Base-by-base conservation (phyloP, 2,888 invertebrate genomes). In the Thymelicus acteon region DNA sequence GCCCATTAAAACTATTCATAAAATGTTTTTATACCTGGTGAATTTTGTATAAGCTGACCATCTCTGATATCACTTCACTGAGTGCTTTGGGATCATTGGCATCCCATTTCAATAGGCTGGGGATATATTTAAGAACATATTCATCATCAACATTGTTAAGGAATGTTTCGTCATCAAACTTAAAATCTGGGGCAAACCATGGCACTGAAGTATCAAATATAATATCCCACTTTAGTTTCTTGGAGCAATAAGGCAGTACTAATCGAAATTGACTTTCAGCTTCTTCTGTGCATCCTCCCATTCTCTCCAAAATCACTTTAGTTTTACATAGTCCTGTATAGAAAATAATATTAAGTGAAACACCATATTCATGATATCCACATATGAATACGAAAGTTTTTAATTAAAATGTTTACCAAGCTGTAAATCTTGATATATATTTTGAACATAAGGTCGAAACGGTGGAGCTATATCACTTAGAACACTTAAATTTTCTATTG, bases 131-230 rank as follows among this genome's bases (percentile, higher is more conserved):
- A 68, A 90, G 89, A 47, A 96, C 86, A 68, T 88, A 87, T 67
- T 95, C 88, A 68, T 94, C 86, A 80, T 95, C 94, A 60, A 95
- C 90, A 82, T 95, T 95, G 67, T 89, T 93, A 39, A 95, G 85
- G 84, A 97, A 97, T 63, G 89, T 92, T 54, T 95, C 95, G 83
- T 97, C 96, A 76, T 96, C 95, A 85, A 97, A 97, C 78, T 96
- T 94, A 81, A 97, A 96, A 83, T 97, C 97, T 0, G 97, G 97
- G 6, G 96, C 95, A 80, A 95, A 95, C 85, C 95, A 95, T 7
- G 96, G 95, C 62, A 91, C 88, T 15, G 92, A 86, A 0, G 92
- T 87, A 82, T 96, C 95, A 86, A 97, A 97, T 72, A 96, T 88
- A 13, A 97, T 91, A 80, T 96, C 96, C 96, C 97, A 97, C 76